A percentile compares a stretch with the other conserved stretches of the same genome.
These are phyloP conservation scores for Arrhamphus sclerolepis DNA, from an alignment of 2,797 vertebrate genomes.

Conservation along the genomic window DNA sequence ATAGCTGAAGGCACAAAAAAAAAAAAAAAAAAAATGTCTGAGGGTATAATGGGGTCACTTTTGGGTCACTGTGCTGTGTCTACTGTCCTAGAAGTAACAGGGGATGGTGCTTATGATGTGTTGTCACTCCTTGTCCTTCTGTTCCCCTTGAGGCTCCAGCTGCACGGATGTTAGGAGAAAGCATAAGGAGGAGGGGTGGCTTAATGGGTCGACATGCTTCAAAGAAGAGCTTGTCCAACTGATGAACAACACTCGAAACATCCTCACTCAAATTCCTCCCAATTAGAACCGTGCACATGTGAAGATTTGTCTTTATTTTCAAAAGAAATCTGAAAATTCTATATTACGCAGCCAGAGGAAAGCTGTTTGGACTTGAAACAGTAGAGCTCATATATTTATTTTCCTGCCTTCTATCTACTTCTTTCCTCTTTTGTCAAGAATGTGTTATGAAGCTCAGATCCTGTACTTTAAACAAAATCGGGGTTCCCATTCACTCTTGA, in stretches of 20 bases:
- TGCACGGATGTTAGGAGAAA: conserved; percentile 54
- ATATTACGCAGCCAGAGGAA: not conserved
- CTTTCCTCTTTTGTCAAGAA: conserved; percentile 2
- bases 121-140: conserved; percentile 56
- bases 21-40: conserved; percentile 29
- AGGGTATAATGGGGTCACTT: conserved; percentile 14
- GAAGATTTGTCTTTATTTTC: conserved; percentile 1
- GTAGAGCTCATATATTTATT: not conserved
- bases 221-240: conserved; percentile 10
- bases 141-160: conserved; percentile 41
- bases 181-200: conserved; percentile 28
- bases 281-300: not conserved
- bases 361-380: conserved; percentile 1
- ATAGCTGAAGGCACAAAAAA: conserved; percentile 52
- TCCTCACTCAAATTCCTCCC: not conserved
- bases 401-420: conserved; percentile 16
- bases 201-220: conserved; percentile 25
- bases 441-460: not conserved
- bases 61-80: conserved; percentile 52
- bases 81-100: conserved; percentile 72
- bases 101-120: conserved; percentile 60
- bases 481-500: no score
- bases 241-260: not conserved
- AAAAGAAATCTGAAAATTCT: not conserved
- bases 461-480: not conserved